Conservation (phyloP, 2,888 invertebrate genomes). For the Heteromyza rotundicornis region DNA sequence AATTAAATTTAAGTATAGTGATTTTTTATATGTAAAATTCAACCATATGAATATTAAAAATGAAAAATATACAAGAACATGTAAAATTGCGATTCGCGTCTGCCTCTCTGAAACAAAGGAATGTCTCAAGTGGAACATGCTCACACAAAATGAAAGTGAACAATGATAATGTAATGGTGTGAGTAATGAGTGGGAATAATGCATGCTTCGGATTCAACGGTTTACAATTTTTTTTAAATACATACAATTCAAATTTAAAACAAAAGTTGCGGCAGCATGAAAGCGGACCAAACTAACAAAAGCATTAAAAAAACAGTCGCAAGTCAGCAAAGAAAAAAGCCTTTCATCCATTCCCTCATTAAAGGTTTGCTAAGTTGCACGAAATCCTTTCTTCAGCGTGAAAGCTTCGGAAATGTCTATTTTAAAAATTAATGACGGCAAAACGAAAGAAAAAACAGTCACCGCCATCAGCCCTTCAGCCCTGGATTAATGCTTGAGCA, state of each 20-base stretch:
- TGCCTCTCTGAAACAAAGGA: conserved; percentile 43
- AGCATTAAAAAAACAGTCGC: conserved; percentile 47
- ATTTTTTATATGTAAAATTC: not conserved
- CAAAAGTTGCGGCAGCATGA: conserved; percentile 12
- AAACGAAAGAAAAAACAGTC: no score
- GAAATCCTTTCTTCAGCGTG: conserved; percentile 58
- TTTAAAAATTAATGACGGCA: no score
- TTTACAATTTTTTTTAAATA: not conserved
- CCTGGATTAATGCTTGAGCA: no score
- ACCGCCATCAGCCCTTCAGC: no score
- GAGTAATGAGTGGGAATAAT: conserved; percentile 54
- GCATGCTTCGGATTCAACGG: conserved; percentile 32
- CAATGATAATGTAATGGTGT: conserved; percentile 49
- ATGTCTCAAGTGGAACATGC: conserved; percentile 47
- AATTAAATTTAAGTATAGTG: conserved; percentile 1
- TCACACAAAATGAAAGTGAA: conserved; percentile 52
- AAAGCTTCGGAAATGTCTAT: conserved; percentile 46
- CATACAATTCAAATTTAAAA: conserved; percentile 2
- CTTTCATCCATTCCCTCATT: conserved; percentile 46
- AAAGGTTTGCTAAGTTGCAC: conserved; percentile 53
- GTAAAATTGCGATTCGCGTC: not conserved
- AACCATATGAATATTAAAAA: not conserved
- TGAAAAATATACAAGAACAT: no score
- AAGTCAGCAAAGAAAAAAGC: conserved; percentile 39
- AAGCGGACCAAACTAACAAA: conserved; percentile 26